Percentiles rank a stretch among this genome's conserved stretches.
Conservation (phyloP, 2,113 vertebrate species). For the Leuciscus idus region DNA sequence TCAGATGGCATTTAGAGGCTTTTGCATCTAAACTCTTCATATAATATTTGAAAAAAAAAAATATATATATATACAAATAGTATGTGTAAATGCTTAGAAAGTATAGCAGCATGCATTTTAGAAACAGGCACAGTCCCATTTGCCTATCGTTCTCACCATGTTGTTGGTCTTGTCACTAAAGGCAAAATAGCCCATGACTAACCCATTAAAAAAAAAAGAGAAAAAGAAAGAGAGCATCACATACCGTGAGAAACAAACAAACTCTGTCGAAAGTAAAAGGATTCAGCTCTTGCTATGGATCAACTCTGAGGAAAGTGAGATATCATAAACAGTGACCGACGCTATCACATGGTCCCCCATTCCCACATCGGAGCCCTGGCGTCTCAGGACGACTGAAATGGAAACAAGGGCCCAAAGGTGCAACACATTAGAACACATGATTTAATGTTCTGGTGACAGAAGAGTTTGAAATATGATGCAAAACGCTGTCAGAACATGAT, state of each 20-base stretch:
- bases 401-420: slow-evolving; percentile 2
- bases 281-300: slow-evolving; percentile 42
- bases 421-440: slow-evolving; percentile 47
- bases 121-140: too few species aligned
- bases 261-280: slow-evolving; percentile 2
- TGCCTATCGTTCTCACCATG: too few species aligned
- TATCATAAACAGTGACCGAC: slow-evolving; percentile 55
- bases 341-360: slow-evolving; percentile 59
- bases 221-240: neutral
- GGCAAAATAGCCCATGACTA: neutral
- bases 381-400: slow-evolving; percentile 16
- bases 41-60: too few species aligned
- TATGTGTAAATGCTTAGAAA: neutral
- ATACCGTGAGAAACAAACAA: neutral
- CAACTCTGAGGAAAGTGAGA: slow-evolving; percentile 19
- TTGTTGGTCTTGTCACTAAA: neutral
- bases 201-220: neutral
- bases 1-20: too few species aligned
- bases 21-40: too few species aligned
- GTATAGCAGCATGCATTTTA: neutral
- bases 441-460: slow-evolving; percentile 57
- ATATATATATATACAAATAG: too few species aligned
- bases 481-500: slow-evolving; percentile 51
- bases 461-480: slow-evolving; percentile 45
- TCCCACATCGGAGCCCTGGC: slow-evolving; percentile 40